Evolutionary conservation across 1,140 invertebrate genomes (phyloP).

Genomic region (Bradysia coprophila): DNA sequence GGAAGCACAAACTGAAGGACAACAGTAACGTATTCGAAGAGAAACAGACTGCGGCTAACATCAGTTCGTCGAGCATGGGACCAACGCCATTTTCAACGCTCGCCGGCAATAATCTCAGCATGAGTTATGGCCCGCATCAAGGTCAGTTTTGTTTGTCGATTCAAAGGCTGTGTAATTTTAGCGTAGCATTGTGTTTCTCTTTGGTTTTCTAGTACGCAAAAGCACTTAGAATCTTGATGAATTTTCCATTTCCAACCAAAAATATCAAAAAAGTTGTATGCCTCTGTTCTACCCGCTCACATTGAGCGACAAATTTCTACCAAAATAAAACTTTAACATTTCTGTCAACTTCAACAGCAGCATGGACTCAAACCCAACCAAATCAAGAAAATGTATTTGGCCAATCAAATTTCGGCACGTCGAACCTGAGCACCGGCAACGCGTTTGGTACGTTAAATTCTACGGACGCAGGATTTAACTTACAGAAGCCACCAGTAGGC

Average conservation of each 20-base stretch:
- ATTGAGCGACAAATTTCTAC: background rate
- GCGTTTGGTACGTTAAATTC: background rate
- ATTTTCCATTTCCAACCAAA: background rate
- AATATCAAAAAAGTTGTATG: background rate
- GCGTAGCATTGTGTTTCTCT: background rate
- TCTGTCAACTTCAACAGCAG: background rate
- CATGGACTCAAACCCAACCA: background rate
- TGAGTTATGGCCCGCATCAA: background rate
- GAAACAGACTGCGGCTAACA: slow-evolving; percentile 12
- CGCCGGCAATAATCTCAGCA: background rate
- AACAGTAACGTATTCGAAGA: slow-evolving; percentile 56
- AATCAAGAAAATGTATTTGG: background rate
- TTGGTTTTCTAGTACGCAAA: background rate
- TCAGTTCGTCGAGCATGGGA: slow-evolving; percentile 19
- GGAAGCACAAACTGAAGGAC: slow-evolving; percentile 61
- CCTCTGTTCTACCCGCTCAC: background rate
- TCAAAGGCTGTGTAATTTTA: background rate
- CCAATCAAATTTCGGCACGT: background rate
- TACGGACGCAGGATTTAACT: slow-evolving; percentile 30
- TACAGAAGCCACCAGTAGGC: slow-evolving; percentile 48
- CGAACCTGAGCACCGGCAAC: background rate
- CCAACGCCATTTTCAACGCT: slow-evolving; percentile 36
- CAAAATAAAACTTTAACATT: background rate
- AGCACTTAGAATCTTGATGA: background rate
- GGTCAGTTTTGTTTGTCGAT: background rate